Evolutionary conservation across 1,140 invertebrate species (phyloP), one percentile per base, ranked within the genome.

Genomic region (Zophobas atratus): DNA sequence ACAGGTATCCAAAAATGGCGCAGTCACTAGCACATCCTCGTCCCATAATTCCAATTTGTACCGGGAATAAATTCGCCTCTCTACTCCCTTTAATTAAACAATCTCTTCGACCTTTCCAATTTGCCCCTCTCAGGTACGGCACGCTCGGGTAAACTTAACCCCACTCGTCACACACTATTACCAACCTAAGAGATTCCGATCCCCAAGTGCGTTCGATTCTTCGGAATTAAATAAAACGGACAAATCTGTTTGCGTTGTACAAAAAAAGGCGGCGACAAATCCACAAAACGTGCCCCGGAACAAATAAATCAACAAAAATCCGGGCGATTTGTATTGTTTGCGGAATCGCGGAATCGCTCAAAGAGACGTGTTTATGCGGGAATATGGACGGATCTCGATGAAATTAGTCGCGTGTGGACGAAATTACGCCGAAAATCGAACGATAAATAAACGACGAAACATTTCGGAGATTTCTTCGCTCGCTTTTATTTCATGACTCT

Each of bases 81-180:
- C 35, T n/a, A 38, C 56, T 36, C 8, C 36, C 34, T 60, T 60
- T 60, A 60, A 60, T 60, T 60, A 60, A 60, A 60, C 56, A 39
- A 36, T 6, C 56, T 36, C 56, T 36, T 60, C 35, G 38, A 60
- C 56, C 56, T 39, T 60, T 60, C 3, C 56, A 60, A 38, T 60
- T 60, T 39, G 33, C 56, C 56, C 32, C 8, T 60, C 56, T 36
- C 56, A 60, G 56, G 56, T 60, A 35, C 20, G 38, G 32, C 35
- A 60, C 56, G 56, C 34, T 60, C 56, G 56, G 20, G 34, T 60
- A 39, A 60, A 60, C 38, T 60, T 60, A 39, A 60, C 56, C 34
- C 4, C 38, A 6, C 56, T 60, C 56, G 56, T 60, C 56, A 60
- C 56, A 60, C 34, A 36, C 56, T 60, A 60, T 60, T 60, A 60